A percentile compares a stretch with the other conserved stretches of the same genome.
Evolutionary conservation across 2,888 invertebrate species (phyloP).

Genomic region (Orthosia cruda): DNA sequence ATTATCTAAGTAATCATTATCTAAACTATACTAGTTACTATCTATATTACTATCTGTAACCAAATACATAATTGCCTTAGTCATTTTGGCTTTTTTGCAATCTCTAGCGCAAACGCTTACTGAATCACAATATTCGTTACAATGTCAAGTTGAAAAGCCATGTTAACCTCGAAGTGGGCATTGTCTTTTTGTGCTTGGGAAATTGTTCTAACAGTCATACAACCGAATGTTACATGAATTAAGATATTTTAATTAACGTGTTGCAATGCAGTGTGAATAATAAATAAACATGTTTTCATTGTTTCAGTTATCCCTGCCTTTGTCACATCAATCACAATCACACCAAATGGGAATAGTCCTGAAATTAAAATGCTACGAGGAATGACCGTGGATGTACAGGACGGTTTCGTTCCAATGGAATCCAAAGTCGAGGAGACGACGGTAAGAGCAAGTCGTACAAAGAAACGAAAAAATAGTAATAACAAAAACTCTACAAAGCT

Average conservation of each 20-base stretch:
- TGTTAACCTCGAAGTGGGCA: conserved; percentile 71
- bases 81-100: conserved; percentile 25
- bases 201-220: conserved; percentile 64
- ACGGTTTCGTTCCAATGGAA: conserved; percentile 80
- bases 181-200: conserved; percentile 75
- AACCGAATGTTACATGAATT: conserved; percentile 20
- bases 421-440: conserved; percentile 67
- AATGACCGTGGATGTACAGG: conserved; percentile 82
- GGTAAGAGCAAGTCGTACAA: conserved; percentile 66
- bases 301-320: conserved; percentile 86
- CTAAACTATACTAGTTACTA: conserved; percentile 1
- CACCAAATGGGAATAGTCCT: conserved; percentile 90
- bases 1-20: not conserved
- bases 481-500: conserved; percentile 83
- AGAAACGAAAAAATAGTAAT: conserved; percentile 70
- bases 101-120: conserved; percentile 32
- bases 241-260: conserved; percentile 52
- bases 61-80: not conserved
- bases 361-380: conserved; percentile 87
- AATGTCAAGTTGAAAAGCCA: conserved; percentile 78
- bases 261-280: conserved; percentile 35
- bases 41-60: too few relatives aligned
- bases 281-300: conserved; percentile 64
- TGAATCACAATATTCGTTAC: conserved; percentile 66
- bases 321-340: conserved; percentile 86